Evolutionary conservation across 2,113 vertebrate species (phyloP).

Genomic region (Callithrix jacchus): DNA sequence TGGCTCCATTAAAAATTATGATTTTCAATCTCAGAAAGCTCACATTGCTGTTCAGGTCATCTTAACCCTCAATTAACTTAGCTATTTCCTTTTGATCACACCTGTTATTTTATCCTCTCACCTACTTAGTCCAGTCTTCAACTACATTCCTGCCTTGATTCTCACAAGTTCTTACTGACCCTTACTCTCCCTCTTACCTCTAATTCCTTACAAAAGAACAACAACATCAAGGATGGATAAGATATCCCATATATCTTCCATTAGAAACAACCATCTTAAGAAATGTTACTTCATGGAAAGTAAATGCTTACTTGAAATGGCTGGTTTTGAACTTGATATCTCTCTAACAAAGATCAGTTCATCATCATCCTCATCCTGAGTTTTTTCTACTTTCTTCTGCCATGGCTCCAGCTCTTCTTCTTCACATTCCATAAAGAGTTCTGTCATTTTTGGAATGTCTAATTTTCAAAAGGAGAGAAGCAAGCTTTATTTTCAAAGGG

Average conservation of each 20-base stretch:
- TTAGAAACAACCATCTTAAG: background rate
- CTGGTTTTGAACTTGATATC: constrained; percentile 89
- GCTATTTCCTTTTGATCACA: constrained; percentile 10
- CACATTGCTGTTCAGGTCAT: background rate
- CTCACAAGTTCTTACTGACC: constrained; percentile 34
- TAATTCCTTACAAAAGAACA: background rate
- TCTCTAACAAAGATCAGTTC: constrained; percentile 98
- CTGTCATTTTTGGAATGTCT: constrained; percentile 89
- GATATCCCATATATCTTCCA: background rate
- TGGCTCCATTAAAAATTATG: background rate
- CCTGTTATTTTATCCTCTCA: background rate
- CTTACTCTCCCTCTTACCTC: background rate
- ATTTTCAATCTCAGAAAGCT: constrained; percentile 6
- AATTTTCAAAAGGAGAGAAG: constrained; percentile 31
- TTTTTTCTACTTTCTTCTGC: constrained; percentile 91
- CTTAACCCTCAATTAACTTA: background rate
- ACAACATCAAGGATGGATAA: background rate
- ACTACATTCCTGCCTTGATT: background rate
- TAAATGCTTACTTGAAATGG: constrained; percentile 83
- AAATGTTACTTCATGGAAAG: constrained; percentile 51
- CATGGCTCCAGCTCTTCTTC: constrained; percentile 98
- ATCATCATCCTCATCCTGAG: constrained; percentile 86
- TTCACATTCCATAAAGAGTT: constrained; percentile 99
- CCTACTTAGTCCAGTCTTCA: background rate
- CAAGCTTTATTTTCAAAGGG: constrained; percentile 34